Evolutionary conservation across 2,888 invertebrate genomes (phyloP), one percentile per base, ranked within the genome.

Genomic region (Cheilosia impressa): DNA sequence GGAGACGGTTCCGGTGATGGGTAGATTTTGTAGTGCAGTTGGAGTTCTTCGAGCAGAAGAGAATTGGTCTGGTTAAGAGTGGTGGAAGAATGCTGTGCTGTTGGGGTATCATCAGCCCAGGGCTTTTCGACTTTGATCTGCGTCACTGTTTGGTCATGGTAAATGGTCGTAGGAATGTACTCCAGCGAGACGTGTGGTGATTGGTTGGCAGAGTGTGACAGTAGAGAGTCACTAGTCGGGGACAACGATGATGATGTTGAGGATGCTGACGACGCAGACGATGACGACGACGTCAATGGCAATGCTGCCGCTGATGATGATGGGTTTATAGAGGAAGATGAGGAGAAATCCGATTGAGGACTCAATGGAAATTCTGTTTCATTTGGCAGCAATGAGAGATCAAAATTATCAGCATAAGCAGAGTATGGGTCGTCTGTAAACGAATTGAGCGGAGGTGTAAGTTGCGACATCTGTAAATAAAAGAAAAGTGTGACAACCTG

Each of bases 331-430:
- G 91, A 91, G 68, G 91, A 88, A 63, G 89, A 89, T 19, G 90
- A 89, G 34, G 93, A 93, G 24, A 94, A 94, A 45, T 94, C 79
- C 62, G 72, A 80, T 87, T 85, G 78, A 78, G 81, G 75, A 68
- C 91, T 87, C 94, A 94, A 72, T 94, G 93, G 79, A 89, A 81
- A 65, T 65, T 87, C 87, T 55, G 77, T 75, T 91, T 94, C 94
- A 66, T 94, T 94, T 88, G 96, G 95, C 90, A 97, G 94, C 71
- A 97, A 93, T 22, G 96, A 96, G 88, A 96, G 91, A 91, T 96
- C 95, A 91, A 96, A 95, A 88, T 94, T 94, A 89, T 95, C 95
- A 65, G 95, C 95, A 88, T 92, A 92, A 52, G 89, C 89, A 45
- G 90, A 87, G 88, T 89, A 92, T 62, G 90, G 88, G 87, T 92